phyloP scores from a whole-genome alignment of 2,113 vertebrate genomes.

The Hemiscyllium ocellatum region DNA sequence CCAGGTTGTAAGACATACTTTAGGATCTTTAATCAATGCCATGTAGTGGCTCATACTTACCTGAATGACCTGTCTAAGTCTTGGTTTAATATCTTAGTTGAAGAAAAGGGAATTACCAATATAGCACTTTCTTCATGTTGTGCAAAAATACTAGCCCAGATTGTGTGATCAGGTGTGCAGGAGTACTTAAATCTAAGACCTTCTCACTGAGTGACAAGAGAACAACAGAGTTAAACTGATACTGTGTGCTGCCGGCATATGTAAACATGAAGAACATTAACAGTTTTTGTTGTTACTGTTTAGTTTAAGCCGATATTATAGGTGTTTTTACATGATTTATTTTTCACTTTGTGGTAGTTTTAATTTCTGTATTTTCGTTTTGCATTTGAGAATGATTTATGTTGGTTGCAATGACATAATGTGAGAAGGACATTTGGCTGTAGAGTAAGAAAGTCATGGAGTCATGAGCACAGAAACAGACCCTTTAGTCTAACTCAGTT shows the following conservation, averaged over 20 bases:
- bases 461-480: no score
- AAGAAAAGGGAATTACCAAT: background rate
- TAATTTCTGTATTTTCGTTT: background rate
- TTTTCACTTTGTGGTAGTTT: background rate
- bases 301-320: background rate
- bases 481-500: background rate
- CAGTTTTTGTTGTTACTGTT: background rate
- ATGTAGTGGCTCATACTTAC: background rate
- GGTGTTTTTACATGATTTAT: background rate
- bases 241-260: background rate
- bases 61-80: background rate
- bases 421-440: background rate
- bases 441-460: no score
- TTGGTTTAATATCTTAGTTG: background rate
- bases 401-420: background rate
- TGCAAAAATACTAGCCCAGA: background rate
- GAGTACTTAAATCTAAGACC: background rate
- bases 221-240: background rate
- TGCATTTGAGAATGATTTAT: background rate
- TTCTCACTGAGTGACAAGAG: background rate
- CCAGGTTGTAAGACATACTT: background rate
- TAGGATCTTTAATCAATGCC: background rate
- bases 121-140: background rate
- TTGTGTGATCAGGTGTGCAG: background rate
- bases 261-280: no score